Percentiles rank a stretch among this genome's conserved stretches.
Conservation (phyloP, 2,888 invertebrate species). For the Gnatocerus cornutus region DNA sequence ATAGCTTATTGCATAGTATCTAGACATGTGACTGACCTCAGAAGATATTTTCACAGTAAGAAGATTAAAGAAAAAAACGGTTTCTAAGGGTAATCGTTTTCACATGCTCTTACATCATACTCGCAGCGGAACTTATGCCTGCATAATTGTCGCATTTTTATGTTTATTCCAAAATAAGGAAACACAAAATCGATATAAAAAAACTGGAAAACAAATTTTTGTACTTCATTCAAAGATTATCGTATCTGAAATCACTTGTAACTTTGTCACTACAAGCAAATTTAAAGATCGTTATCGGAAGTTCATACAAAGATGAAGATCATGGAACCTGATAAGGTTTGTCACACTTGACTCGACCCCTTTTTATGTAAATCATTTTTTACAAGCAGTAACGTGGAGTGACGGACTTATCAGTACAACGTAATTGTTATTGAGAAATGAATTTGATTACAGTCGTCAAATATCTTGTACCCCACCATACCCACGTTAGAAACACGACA, state of each 20-base stretch:
- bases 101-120: slow-evolving; percentile 13
- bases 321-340: neutral
- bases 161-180: neutral
- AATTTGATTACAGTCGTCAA: slow-evolving; percentile 16
- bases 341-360: too few relatives aligned
- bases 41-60: neutral
- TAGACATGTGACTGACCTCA: slow-evolving; percentile 31
- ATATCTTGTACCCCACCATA: slow-evolving; percentile 36
- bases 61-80: neutral
- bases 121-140: neutral
- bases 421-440: slow-evolving; percentile 29
- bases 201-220: neutral
- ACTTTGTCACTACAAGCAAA: neutral
- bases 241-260: too few relatives aligned
- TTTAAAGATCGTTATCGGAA: neutral
- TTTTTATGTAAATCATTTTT: neutral
- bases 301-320: neutral
- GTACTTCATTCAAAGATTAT: neutral
- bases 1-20: slow-evolving; percentile 13
- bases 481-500: slow-evolving; percentile 8
- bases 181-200: neutral
- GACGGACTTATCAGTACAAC: slow-evolving; percentile 30
- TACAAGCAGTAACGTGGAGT: neutral
- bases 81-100: neutral
- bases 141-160: neutral